phyloP scores from a whole-genome alignment of 2,797 vertebrate genomes.

The Lagorchestes hirsutus region DNA sequence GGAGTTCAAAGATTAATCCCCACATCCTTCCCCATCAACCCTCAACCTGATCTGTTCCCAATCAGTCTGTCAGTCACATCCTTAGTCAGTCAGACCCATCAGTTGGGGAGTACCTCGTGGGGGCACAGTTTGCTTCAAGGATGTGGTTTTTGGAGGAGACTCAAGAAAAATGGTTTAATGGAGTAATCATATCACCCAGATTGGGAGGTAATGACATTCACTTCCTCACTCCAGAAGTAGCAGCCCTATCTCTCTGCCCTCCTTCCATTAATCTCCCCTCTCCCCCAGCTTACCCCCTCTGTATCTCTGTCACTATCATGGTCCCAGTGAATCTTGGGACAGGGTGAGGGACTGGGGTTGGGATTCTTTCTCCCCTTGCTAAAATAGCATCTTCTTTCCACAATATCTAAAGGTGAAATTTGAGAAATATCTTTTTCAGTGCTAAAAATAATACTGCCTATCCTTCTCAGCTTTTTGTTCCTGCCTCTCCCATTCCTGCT shows the following conservation, averaged over 20 bases:
- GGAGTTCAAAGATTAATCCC: neutral
- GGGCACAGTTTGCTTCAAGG: neutral
- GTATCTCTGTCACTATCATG: neutral
- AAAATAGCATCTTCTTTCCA: conserved; percentile 9
- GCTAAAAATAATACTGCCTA: neutral
- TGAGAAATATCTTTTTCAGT: neutral
- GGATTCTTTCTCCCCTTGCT: neutral
- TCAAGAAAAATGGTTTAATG: conserved; percentile 2
- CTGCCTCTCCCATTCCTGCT: neutral
- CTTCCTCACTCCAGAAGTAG: neutral
- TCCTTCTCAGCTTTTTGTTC: neutral
- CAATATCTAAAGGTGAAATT: conserved; percentile 15
- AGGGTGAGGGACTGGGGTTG: neutral
- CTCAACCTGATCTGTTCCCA: neutral
- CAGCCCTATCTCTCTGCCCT: neutral
- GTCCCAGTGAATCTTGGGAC: neutral
- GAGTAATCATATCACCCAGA: neutral
- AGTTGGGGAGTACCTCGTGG: neutral
- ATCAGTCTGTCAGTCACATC: neutral
- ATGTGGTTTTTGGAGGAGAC: conserved; percentile 13
- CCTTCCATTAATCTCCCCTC: neutral
- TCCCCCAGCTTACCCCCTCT: too few species aligned
- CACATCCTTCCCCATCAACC: neutral
- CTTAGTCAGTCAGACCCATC: neutral
- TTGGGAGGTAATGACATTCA: neutral